Percentiles rank a stretch among this genome's conserved stretches.
Evolutionary conservation across 2,797 vertebrate species (phyloP).

Genomic region (Sphaeramia orbicularis): DNA sequence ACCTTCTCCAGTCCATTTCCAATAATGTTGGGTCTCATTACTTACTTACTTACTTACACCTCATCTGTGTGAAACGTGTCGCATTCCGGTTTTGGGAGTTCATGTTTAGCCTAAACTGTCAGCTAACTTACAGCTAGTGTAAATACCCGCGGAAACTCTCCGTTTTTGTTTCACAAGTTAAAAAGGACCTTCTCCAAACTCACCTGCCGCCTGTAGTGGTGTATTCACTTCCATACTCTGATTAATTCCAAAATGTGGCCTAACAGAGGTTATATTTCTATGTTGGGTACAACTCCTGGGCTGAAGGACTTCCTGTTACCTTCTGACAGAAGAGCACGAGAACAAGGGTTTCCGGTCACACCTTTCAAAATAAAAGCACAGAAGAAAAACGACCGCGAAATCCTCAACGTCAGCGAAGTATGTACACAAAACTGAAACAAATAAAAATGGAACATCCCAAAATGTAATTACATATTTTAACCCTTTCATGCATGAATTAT

Average conservation of each 20-base stretch:
- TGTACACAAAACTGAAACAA: no score
- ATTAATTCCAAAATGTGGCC: background rate
- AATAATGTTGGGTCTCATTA: background rate
- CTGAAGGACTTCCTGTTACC: conserved; percentile 64
- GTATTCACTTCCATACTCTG: conserved; percentile 56
- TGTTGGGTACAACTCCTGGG: conserved; percentile 22
- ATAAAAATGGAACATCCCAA: no score
- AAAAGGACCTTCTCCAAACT: background rate
- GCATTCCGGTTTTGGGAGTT: conserved; percentile 6
- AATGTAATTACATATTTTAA: no score
- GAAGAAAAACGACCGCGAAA: background rate
- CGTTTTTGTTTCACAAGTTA: background rate
- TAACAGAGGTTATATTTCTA: conserved; percentile 6
- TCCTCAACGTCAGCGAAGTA: no score
- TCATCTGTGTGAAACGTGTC: conserved; percentile 61
- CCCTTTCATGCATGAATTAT: no score
- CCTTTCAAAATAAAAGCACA: conserved; percentile 54
- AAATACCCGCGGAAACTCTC: conserved; percentile 13
- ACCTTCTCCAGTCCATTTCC: background rate
- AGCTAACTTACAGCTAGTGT: conserved; percentile 56
- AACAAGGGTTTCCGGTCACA: background rate
- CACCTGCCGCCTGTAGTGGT: conserved; percentile 62
- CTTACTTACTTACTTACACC: background rate
- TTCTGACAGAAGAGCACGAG: conserved; percentile 13
- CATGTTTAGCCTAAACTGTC: conserved; percentile 13